Evolutionary conservation across 2,797 vertebrate genomes (phyloP), one percentile per base, ranked within the genome.

Genomic region (Heteromormyrus szaboi): DNA sequence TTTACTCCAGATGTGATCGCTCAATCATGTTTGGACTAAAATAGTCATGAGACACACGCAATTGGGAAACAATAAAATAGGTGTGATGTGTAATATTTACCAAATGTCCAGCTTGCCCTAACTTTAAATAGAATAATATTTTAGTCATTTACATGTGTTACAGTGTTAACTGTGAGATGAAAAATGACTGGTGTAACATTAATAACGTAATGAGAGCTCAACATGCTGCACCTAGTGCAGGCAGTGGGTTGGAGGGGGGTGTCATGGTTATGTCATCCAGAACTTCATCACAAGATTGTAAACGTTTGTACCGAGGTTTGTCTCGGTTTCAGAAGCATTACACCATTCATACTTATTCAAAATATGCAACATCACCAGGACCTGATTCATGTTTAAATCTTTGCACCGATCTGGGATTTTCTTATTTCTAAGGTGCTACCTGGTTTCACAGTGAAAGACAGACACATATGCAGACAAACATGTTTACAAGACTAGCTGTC

Each of bases 351-450:
- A 41, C 22, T 19, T 29, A 37, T 11, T 59, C 41, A 41, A 56
- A 59, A 44, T 12, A 65, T 33, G 41, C 79, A 62, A 44, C 54
- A 11, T n/a, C 37, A 12, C 33, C 51, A 14, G 11, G 19, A 48
- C 25, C 25, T 56, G 12, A 44, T 54, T 79, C 4, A 50, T 83
- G 1, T 29, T 25, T 59, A n/a, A 51, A 59, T 56, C 25, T 76
- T 33, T n/a, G 22, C 29, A 29, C 41, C 7, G 0, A 29, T 50
- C 44, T 84, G 54, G 44, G 56, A 56, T 83, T 41, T 62, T n/a
- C 44, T 65, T 68, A 62, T 29, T 84, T 84, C 19, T 59, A 88
- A 88, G 44, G 88, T 85, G 54, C 88, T 85, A 88, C 41, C 54
- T 62, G 85, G n/a, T 50, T 56, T 3, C n/a, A 44, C 51, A 53